Base-by-base conservation (phyloP, 2,113 vertebrate species). In the Xerus inauris region DNA sequence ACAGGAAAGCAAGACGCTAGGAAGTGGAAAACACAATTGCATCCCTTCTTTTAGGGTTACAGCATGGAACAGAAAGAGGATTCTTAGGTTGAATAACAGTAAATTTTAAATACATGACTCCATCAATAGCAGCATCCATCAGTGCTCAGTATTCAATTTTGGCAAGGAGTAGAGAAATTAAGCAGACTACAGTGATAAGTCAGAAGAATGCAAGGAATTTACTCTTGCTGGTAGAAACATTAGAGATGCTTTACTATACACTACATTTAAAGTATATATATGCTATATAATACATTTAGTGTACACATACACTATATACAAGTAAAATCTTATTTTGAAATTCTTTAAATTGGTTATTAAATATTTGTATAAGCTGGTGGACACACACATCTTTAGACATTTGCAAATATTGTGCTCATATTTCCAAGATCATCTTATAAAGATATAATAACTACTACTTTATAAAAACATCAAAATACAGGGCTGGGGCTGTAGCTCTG, bases 241-340 rank as follows among this genome's bases (percentile, higher is more conserved):
- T 67, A 95, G 71, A 94, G 83, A 94, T 75, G 67, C 19, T 94
- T 83, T 62, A 83, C 19, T 87, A 85, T 7, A 62, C 2, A 73
- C 3, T 84, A 26, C 32, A 96, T 89, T 26, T 71, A 80, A 90
- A 93, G 45, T 71, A 47, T 67, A 42, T 3, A 77, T 59, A 59
- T 28, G 65, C 8, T 40, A 62, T 38, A 49, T 12, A 45, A 67
- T 35, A 42, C 11, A 83, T 91, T 24, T 2, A 88, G n/a, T 82
- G 3, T 54, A 88, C 28, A 86, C 20, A 30, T 67, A 54, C 24
- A 65, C 22, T 59, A 79, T 47, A 64, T 19, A 81, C 3, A 93
- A 86, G 38, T 71, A 16, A 94, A 96, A 45, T 30, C 42, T 80
- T 73, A 59, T 80, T 94, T 86, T 94, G 35, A 85, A 94, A 96